Base-by-base conservation (phyloP, 1,140 invertebrate species). In the Drosophila subpulchrella region DNA sequence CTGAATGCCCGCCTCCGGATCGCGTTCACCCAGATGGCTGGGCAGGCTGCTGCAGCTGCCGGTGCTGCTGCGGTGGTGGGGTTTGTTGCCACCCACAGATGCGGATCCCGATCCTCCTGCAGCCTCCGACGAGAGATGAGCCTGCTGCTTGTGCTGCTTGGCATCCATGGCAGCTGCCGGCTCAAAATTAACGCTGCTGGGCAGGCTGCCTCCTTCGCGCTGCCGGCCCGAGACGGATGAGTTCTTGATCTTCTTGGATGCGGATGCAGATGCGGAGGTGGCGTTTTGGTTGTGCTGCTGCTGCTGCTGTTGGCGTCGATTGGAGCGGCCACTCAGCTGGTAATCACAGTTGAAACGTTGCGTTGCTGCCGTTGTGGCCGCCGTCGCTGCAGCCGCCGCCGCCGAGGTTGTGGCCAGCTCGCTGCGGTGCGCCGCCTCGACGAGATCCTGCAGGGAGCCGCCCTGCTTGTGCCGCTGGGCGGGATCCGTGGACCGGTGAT, bases 201-300 rank as follows among this genome's bases (percentile, higher is more conserved):
- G 94, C 61, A 95, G 90, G 24, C 94, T 94, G 65, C 95, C 95
- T 55, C 95, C 95, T 93, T 95, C 95, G 13, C 94, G 93, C 84
- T 95, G 95, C 56, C 95, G 93, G 7, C 95, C 94, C 58, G 95
- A 95, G 0, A 94, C 94, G 8, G 78, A 82, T 48, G 90, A 81
- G 41, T 75, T 80, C 44, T 47, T 75, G 53, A 65, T 82, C 60
- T 44, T 81, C 38, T 60, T 82, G 48, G 50, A 80, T 36, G 48
- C 53, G 36, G 78, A 81, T 30, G 62, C 27, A 30, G 30, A 42
- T 24, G 55, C n/a, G 36, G 47, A 48, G 30, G 42, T 47, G 54
- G 68, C 48, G 66, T 71, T 78, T 81, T 81, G 77, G 75, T 78
- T 82, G 67, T 68, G 71, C 13, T 65, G 62, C 46, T 70, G 65